Evolutionary conservation across 2,113 vertebrate genomes (phyloP).

Genomic region (Ploceus nigricollis): DNA sequence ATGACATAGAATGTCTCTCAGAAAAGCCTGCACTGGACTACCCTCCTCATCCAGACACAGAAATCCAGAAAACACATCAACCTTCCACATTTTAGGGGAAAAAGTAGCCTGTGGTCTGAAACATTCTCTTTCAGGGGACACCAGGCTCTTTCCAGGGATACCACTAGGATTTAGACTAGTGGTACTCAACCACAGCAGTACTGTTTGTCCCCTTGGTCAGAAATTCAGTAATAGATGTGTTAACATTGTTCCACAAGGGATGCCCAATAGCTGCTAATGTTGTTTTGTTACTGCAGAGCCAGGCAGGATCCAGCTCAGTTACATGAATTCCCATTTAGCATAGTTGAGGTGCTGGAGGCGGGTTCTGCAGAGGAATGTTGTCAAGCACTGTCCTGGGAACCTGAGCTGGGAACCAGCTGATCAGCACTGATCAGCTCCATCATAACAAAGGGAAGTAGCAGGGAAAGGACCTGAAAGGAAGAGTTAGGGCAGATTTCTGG

Average conservation of each 20-base stretch:
- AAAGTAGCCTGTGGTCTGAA: neutral
- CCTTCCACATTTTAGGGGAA: neutral
- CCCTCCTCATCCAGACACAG: neutral
- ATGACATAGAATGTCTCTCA: neutral
- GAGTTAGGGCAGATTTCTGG: neutral
- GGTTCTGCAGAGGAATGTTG: neutral
- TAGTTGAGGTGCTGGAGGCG: neutral
- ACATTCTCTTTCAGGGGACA: neutral
- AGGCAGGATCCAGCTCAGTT: neutral
- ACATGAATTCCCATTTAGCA: neutral
- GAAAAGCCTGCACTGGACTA: neutral
- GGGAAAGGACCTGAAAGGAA: neutral
- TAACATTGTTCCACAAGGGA: neutral
- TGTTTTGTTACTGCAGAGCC: neutral
- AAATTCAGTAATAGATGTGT: neutral
- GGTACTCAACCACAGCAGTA: neutral
- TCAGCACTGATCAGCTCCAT: neutral
- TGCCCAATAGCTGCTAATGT: neutral
- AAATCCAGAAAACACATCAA: neutral
- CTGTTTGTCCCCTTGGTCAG: neutral
- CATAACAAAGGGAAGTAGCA: neutral
- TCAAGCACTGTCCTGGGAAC: neutral
- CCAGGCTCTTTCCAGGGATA: neutral
- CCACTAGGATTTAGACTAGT: neutral
- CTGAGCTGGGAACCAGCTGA: rapidly evolving